Conservation (phyloP, 2,797 vertebrate species). For the Pelodytes ibericus region DNA sequence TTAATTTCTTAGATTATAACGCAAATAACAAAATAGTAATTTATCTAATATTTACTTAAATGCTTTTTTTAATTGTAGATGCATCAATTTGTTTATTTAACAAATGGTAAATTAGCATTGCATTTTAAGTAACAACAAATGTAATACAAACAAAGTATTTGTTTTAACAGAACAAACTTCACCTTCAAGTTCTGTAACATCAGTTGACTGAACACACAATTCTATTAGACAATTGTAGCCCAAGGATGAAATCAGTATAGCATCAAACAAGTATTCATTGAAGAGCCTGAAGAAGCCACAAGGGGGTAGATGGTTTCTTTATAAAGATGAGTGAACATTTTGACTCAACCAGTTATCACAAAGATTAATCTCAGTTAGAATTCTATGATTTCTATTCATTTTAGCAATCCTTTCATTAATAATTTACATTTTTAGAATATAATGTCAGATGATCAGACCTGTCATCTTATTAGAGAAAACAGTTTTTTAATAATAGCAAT, state of each 20-base stretch:
- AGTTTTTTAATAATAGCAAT: neutral
- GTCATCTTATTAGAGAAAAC: neutral
- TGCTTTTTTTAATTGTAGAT: too few species aligned
- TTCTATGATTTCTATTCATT: constrained; percentile 36
- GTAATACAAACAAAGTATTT: neutral
- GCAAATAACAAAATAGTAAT: too few species aligned
- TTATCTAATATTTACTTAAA: too few species aligned
- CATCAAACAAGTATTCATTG: constrained; percentile 32
- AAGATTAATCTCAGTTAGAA: constrained; percentile 32
- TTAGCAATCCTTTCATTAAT: constrained; percentile 40
- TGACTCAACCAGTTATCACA: constrained; percentile 18
- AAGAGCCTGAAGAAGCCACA: constrained; percentile 33
- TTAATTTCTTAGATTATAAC: too few species aligned
- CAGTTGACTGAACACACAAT: constrained; percentile 18
- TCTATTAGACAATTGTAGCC: constrained; percentile 17
- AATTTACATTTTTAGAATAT: constrained; percentile 25
- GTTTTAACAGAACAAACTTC: constrained; percentile 12
- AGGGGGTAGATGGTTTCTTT: constrained; percentile 10
- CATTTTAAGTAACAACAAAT: neutral
- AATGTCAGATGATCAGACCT: constrained; percentile 24
- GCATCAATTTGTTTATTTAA: neutral
- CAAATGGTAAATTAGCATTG: neutral
- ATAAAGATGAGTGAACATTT: constrained; percentile 17
- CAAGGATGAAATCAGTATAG: constrained; percentile 23
- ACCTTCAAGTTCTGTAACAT: constrained; percentile 22